Evolutionary conservation across 2,888 invertebrate species (phyloP).

Genomic region (Campaea margaritaria): DNA sequence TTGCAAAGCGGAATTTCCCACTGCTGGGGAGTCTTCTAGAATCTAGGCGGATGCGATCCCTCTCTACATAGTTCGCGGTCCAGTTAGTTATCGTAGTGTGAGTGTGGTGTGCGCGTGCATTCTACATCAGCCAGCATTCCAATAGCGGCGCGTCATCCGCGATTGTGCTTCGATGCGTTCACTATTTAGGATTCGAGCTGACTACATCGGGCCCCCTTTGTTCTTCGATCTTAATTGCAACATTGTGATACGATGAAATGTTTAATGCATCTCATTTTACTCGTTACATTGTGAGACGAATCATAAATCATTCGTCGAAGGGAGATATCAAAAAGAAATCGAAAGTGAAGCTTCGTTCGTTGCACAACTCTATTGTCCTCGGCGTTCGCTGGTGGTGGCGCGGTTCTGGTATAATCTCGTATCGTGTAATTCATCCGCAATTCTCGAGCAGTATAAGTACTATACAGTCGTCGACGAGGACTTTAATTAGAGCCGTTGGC

Average conservation of each 20-base stretch:
- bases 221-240: slow-evolving; percentile 56
- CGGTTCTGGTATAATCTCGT: slow-evolving; percentile 41
- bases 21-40: slow-evolving; percentile 36
- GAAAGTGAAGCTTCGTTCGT: slow-evolving; percentile 63
- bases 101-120: slow-evolving; percentile 66
- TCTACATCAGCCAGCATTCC: slow-evolving; percentile 78
- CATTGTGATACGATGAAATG: slow-evolving; percentile 48
- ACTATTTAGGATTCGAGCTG: slow-evolving; percentile 62
- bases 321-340: slow-evolving; percentile 63
- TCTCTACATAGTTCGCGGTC: slow-evolving; percentile 57
- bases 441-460: slow-evolving; percentile 51
- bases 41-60: slow-evolving; percentile 56
- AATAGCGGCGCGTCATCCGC: slow-evolving; percentile 71
- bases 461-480: slow-evolving; percentile 55
- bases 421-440: slow-evolving; percentile 61
- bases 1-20: slow-evolving; percentile 57
- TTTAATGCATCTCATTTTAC: slow-evolving; percentile 50
- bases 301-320: slow-evolving; percentile 54
- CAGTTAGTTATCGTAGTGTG: slow-evolving; percentile 61
- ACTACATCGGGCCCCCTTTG: slow-evolving; percentile 56
- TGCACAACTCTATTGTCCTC: slow-evolving; percentile 74
- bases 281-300: slow-evolving; percentile 42
- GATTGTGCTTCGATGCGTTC: slow-evolving; percentile 66
- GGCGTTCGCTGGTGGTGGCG: slow-evolving; percentile 45
- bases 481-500: slow-evolving; percentile 73